phyloP scores from a whole-genome alignment of 2,113 vertebrate genomes.

The Oncorhynchus mykiss region DNA sequence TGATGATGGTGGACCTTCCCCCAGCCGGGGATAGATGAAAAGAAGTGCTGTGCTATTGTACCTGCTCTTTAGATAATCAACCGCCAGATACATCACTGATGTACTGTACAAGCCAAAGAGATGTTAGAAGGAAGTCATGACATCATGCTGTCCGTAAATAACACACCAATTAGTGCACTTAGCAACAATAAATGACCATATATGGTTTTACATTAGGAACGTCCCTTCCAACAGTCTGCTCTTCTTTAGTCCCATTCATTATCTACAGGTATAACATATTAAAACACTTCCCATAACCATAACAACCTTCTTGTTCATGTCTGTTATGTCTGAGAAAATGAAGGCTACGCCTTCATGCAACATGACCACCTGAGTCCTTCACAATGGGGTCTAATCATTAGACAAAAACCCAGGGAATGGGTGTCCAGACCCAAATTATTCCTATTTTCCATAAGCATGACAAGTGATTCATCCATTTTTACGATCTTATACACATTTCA shows the following conservation, averaged over 20 bases:
- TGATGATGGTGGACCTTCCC: conserved; percentile 21
- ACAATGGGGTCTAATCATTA: neutral
- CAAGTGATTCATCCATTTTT: neutral
- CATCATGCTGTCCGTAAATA: neutral
- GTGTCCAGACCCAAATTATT: neutral
- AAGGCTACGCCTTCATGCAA: too few species aligned
- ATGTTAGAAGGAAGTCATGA: conserved; percentile 31
- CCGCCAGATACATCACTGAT: conserved; percentile 23
- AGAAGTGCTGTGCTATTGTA: conserved; percentile 14
- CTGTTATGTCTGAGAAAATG: conserved; percentile 26
- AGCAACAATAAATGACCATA: conserved; percentile 46
- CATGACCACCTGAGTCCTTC: too few species aligned
- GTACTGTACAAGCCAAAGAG: conserved; percentile 21
- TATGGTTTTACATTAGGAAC: conserved; percentile 47
- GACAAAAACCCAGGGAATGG: neutral
- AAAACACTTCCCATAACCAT: conserved; percentile 38
- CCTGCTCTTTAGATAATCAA: conserved; percentile 35
- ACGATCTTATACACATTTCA: neutral
- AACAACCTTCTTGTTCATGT: conserved; percentile 50
- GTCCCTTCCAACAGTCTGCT: conserved; percentile 24
- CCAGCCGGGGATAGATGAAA: conserved; percentile 39
- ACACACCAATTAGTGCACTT: conserved; percentile 32
- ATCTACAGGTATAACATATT: conserved; percentile 17
- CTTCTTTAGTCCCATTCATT: conserved; percentile 40
- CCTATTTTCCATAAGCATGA: conserved; percentile 1